Percentiles rank a stretch among this genome's conserved stretches.
phyloP scores from a whole-genome alignment of 2,888 invertebrate genomes.

The Imbricaverruca yamaguchii region DNA sequence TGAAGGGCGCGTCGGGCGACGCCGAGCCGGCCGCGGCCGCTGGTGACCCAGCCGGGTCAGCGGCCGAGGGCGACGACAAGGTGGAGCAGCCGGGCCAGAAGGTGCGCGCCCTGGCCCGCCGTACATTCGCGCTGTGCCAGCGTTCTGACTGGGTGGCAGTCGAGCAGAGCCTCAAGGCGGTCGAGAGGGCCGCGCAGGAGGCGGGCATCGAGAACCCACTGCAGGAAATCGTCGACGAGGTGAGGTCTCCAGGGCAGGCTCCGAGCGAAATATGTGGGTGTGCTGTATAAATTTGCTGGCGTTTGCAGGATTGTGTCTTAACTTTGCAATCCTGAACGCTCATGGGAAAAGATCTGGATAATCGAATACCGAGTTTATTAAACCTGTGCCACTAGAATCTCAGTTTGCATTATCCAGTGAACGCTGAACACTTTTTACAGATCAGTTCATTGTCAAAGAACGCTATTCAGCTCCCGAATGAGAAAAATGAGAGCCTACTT shows the following conservation, averaged over 20 bases:
- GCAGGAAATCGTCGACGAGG: conserved; percentile 5
- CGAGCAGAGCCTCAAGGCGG: conserved; percentile 14
- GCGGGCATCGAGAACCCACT: background rate
- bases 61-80: background rate
- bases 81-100: background rate
- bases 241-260: background rate
- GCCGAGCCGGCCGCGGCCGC: background rate
- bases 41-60: background rate
- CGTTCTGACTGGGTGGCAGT: conserved; percentile 22
- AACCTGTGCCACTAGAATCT: too few species aligned
- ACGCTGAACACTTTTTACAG: too few species aligned
- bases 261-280: too few species aligned
- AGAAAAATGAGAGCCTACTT: too few species aligned
- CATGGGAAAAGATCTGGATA: too few species aligned
- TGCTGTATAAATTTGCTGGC: too few species aligned
- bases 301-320: too few species aligned
- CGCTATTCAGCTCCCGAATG: too few species aligned
- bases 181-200: conserved; percentile 1
- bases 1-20: background rate
- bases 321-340: too few species aligned
- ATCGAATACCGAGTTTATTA: too few species aligned
- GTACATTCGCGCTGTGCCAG: background rate
- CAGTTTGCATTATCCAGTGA: too few species aligned
- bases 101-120: conserved; percentile 5
- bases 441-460: too few species aligned